Evolutionary conservation across 2,113 vertebrate species (phyloP), one percentile per base, ranked within the genome.

Genomic region (Edolisoma coerulescens): DNA sequence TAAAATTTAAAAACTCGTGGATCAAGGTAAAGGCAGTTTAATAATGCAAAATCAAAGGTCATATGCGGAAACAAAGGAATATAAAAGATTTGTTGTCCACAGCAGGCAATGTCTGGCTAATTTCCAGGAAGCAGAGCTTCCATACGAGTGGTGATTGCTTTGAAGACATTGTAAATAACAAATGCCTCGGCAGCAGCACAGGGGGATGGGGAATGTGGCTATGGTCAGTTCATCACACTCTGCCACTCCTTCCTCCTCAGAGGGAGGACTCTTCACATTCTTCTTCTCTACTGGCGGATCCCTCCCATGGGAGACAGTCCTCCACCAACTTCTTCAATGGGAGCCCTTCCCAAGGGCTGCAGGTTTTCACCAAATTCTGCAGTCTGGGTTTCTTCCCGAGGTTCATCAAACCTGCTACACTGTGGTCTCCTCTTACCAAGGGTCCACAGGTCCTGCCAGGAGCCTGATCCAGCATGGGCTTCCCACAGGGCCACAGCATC

Each of bases 141-240:
- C 8, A 1, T 20, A 20, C 0, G 0, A 4, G 26, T 33, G 61
- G 21, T 23, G 21, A 32, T 10, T 42, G 4, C n/a, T 33, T n/a
- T 41, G 26, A 54, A 56, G n/a, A 42, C 9, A 23, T 1, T 4
- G 10, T 16, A 41, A 63, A 47, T 17, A 67, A 23, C 35, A 54
- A 61, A 54, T 49, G 18, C 4, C 39, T 22, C n/a, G 32, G 26
- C 35, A 60, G 41, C 35, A 35, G 47, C 32, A 53, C 60, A 10
- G 7, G 6, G 9, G 54, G 3, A 33, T 23, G 3, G n/a, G 3
- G 4, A 91, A 74, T 4, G 15, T 18, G 16, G 18, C 14, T 75
- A 23, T 37, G 23, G 22, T 50, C 68, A 50, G 11, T 50, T 39
- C 32, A n/a, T 49, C 20, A 44, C 41, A 8, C 9, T 47, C 59